Base-by-base conservation (phyloP, 2,797 vertebrate species). In the Galaxias olidus region DNA sequence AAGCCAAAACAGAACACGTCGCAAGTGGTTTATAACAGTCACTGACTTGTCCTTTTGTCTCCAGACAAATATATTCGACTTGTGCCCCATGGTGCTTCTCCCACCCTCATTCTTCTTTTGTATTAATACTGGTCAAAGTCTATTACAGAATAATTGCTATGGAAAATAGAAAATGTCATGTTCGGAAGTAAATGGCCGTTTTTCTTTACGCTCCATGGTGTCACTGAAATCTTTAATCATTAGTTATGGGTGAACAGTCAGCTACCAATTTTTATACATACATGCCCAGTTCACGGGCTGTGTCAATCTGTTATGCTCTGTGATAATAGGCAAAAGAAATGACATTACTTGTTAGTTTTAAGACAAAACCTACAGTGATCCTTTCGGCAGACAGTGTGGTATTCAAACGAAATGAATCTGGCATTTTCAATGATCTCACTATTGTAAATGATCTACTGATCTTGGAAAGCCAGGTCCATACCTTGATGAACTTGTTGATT, bases 61-160 rank as follows among this genome's bases (percentile, higher is more conserved):
- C 11, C 50, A 56, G 67, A 78, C 55, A 62, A 72, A 79, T 69
- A 55, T 59, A 69, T 70, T 61, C 74, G 50, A 69, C 17, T 10
- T 10, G n/a, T 1, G 10, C 61, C 66, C 56, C 42, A 42, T 65
- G 20, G 53, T 40, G 42, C n/a, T 53, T 61, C 50, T 46, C 58
- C 50, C 59, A 42, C 54, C 72, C 52, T 61, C 61, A 18, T 66
- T 72, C 61, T 49, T 84, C 63, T 72, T 72, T 74, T 69, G 65
- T 65, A 77, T 83, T 77, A 54, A 75, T 75, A 77, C n/a, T 50
- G 71, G 78, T 87, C 78, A 81, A 68, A 77, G 61, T 78, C 74
- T 46, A 78, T 84, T 69, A 84, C 54, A 41, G 66, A 78, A 66
- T 77, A 74, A 80, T 74, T 77, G 71, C 72, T 48, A 11, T 66